These are phyloP conservation scores for Archips xylosteana DNA, from an alignment of 2,888 invertebrate genomes.

Conservation along the genomic window DNA sequence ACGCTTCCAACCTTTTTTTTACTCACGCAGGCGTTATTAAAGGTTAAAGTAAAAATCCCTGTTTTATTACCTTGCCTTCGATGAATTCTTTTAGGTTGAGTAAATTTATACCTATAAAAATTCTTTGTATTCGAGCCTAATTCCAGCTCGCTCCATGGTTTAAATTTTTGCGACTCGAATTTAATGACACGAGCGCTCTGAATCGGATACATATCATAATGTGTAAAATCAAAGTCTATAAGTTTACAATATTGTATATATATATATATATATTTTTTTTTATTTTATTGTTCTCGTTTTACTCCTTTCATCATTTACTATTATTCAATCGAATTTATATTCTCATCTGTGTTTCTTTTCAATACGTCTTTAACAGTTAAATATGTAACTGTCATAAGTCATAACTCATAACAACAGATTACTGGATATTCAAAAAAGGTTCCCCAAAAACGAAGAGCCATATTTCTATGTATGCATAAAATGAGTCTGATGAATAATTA, in stretches of 20 bases:
- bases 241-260: too few species aligned
- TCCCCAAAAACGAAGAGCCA: not conserved
- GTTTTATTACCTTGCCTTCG: constrained; percentile 17
- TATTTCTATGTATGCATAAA: not conserved
- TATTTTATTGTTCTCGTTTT: constrained; percentile 7
- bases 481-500: not conserved
- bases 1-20: not conserved
- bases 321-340: not conserved
- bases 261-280: too few species aligned
- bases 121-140: constrained; percentile 1
- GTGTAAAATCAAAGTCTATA: too few species aligned
- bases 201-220: constrained; percentile 6
- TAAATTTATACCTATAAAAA: constrained; percentile 11
- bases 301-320: not conserved
- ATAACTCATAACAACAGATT: too few species aligned
- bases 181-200: not conserved
- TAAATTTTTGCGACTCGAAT: constrained; percentile 10
- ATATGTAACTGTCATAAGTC: too few species aligned
- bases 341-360: too few species aligned
- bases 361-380: not conserved
- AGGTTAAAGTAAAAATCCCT: constrained; percentile 7
- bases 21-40: not conserved
- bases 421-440: too few species aligned
- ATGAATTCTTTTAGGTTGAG: constrained; percentile 7
- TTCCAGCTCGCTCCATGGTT: not conserved